These are phyloP conservation scores for Lasius platythorax DNA, from an alignment of 2,888 invertebrate genomes.

Conservation along the genomic window DNA sequence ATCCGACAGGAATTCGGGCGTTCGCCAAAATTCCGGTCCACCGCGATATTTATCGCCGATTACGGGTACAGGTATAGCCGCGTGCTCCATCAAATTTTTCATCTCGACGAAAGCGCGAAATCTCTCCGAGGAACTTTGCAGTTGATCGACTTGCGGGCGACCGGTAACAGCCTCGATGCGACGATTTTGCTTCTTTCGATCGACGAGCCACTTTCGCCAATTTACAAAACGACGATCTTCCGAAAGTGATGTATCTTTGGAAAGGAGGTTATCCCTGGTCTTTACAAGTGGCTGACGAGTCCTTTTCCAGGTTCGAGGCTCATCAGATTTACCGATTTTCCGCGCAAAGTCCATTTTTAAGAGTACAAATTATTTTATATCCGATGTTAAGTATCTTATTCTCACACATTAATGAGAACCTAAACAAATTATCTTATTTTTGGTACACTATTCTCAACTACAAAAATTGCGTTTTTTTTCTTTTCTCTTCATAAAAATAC, in stretches of 20 bases:
- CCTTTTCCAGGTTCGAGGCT: conserved; percentile 51
- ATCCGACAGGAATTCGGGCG: conserved; percentile 65
- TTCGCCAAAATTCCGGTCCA: conserved; percentile 77
- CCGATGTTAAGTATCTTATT: neutral
- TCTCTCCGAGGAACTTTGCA: conserved; percentile 74
- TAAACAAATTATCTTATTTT: neutral
- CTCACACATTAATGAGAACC: neutral
- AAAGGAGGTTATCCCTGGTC: conserved; percentile 40
- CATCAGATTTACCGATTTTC: conserved; percentile 73
- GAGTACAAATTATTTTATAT: neutral
- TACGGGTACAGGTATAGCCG: conserved; percentile 78
- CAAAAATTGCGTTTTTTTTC: neutral
- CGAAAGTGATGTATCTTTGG: neutral
- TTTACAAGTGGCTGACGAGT: neutral
- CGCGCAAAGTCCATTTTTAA: conserved; percentile 75
- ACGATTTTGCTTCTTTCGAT: conserved; percentile 67
- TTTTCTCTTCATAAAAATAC: neutral
- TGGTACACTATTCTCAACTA: neutral
- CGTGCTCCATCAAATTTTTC: conserved; percentile 81
- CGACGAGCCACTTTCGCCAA: conserved; percentile 78
- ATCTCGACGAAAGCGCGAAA: conserved; percentile 73
- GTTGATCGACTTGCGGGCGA: conserved; percentile 70
- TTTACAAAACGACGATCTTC: conserved; percentile 77
- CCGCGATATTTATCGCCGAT: conserved; percentile 79
- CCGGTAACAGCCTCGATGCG: conserved; percentile 57